Conservation (phyloP, 1,140 invertebrate species). For the Hylaeus volcanicus region DNA sequence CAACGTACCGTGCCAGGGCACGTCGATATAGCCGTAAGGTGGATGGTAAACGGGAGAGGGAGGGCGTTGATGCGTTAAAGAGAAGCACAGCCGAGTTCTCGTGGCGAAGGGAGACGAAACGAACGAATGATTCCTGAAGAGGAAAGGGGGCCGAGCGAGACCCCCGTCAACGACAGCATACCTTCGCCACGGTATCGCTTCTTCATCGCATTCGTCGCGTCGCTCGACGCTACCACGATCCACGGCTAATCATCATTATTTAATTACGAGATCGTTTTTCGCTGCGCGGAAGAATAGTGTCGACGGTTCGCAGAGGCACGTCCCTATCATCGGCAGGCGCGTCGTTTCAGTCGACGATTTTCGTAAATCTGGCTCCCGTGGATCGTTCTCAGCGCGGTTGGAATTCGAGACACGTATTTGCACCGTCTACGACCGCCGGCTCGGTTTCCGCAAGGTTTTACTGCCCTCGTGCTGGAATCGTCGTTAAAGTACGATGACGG, state of each 20-base stretch:
- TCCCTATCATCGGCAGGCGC: conserved; percentile 17
- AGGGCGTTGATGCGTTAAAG: conserved; percentile 7
- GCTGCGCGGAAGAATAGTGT: conserved; percentile 19
- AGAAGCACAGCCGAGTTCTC: not conserved
- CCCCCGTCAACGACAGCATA: conserved; percentile 69
- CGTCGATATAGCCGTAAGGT: not conserved
- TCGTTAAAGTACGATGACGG: conserved; percentile 9
- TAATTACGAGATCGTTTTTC: conserved; percentile 72
- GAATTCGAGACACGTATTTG: conserved; percentile 22
- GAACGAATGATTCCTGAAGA: conserved; percentile 4
- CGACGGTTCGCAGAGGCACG: conserved; percentile 28
- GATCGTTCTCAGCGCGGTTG: not conserved
- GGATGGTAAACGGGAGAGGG: not conserved
- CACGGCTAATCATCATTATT: conserved; percentile 73
- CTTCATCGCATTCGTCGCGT: conserved; percentile 74
- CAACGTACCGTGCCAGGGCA: not conserved
- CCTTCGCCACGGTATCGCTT: conserved; percentile 68
- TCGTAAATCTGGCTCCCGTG: conserved; percentile 24
- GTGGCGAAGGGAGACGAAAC: conserved; percentile 4
- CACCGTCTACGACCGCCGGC: too few species aligned
- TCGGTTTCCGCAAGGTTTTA: conserved; percentile 27
- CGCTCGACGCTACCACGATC: conserved; percentile 63
- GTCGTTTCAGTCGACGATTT: conserved; percentile 19
- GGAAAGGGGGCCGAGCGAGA: conserved; percentile 47
- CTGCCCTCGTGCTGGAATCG: conserved; percentile 7